These are phyloP conservation scores for Perca fluviatilis DNA, from an alignment of 2,113 vertebrate species.

Conservation along the genomic window DNA sequence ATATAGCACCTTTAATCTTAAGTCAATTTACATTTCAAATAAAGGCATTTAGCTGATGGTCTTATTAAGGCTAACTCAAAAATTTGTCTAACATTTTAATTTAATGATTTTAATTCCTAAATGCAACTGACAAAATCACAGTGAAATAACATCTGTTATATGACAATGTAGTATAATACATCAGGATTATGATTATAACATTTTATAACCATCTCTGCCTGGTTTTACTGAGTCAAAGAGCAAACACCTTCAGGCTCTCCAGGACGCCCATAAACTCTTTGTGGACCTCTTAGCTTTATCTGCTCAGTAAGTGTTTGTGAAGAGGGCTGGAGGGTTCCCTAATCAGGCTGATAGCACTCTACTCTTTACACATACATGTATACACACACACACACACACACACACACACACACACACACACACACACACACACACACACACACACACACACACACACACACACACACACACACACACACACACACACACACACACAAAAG, in stretches of 20 bases:
- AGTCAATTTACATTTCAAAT: conserved; percentile 10
- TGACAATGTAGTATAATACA: background rate
- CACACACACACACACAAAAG: background rate
- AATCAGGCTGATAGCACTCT: conserved; percentile 65
- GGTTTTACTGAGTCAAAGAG: conserved; percentile 59
- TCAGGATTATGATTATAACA: background rate
- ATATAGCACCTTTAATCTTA: too few species aligned
- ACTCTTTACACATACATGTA: conserved; percentile 33
- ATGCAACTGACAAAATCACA: background rate
- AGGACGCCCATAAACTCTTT: conserved; percentile 70
- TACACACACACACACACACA: conserved; percentile 18
- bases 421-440: too few species aligned
- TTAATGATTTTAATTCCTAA: background rate
- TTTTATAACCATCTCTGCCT: conserved; percentile 35
- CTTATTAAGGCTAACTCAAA: background rate
- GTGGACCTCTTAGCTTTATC: conserved; percentile 72
- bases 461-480: background rate
- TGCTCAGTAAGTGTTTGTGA: conserved; percentile 77
- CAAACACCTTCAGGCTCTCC: conserved; percentile 68
- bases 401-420: background rate
- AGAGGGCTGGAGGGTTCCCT: conserved; percentile 78
- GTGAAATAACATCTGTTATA: background rate
- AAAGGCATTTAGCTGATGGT: background rate
- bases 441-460: background rate
- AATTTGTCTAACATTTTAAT: background rate